Conservation (phyloP, 37 sponge, comb jelly and placozoan species). For the Crambe crambe region DNA sequence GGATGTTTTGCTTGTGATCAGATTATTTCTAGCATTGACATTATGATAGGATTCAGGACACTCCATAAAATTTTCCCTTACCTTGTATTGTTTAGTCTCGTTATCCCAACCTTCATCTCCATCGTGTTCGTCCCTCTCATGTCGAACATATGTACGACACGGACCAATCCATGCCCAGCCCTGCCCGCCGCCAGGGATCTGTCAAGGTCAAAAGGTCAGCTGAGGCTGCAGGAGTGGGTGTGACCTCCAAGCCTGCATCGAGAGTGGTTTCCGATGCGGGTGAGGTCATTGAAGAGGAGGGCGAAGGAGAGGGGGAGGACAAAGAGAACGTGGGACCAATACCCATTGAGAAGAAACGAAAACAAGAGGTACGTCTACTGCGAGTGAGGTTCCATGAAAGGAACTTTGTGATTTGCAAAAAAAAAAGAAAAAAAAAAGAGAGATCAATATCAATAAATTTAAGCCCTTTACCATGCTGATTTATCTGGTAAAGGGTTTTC, state of each 20-base stretch:
- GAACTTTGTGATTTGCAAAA: too few relatives aligned
- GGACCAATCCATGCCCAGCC: neutral
- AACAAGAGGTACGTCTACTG: conserved; percentile 3
- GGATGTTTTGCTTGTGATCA: too few relatives aligned
- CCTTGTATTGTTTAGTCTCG: conserved; percentile 36
- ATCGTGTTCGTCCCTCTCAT: neutral
- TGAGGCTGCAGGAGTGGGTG: neutral
- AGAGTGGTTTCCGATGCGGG: neutral
- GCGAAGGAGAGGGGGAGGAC: conserved; percentile 11
- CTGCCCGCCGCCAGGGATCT: conserved; percentile 8
- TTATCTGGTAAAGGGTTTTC: too few relatives aligned
- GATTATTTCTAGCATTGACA: too few relatives aligned
- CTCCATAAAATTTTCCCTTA: too few relatives aligned
- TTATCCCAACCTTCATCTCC: conserved; percentile 55
- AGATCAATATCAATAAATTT: too few relatives aligned
- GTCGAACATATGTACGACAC: conserved; percentile 33
- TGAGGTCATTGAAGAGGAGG: neutral
- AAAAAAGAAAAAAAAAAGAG: too few relatives aligned
- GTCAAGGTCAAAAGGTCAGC: conserved; percentile 35
- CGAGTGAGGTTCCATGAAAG: too few relatives aligned
- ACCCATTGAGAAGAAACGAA: neutral
- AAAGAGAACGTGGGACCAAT: conserved; percentile 16
- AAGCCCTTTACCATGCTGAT: too few relatives aligned
- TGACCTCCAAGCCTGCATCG: neutral
- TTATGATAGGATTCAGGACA: too few relatives aligned